Evolutionary conservation across 2,113 vertebrate genomes (phyloP).

Genomic region (Thomomys bottae): DNA sequence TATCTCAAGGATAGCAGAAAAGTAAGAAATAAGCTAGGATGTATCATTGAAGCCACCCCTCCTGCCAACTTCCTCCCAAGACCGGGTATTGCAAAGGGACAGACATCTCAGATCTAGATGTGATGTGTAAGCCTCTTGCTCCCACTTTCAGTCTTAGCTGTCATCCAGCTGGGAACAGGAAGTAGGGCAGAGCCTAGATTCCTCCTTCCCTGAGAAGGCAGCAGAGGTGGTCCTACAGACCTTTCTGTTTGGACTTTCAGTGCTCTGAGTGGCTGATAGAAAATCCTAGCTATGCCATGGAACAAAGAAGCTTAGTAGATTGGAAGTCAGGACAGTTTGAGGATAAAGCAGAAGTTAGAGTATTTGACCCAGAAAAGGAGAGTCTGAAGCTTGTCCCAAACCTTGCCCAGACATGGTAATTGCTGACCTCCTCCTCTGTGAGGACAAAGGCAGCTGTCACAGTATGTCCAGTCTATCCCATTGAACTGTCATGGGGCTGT

Average conservation of each 20-base stretch:
- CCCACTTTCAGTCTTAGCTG: neutral
- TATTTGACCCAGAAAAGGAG: neutral
- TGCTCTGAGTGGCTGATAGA: neutral
- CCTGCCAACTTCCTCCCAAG: neutral
- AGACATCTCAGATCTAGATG: neutral
- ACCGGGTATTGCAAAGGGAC: neutral
- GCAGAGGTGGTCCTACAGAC: neutral
- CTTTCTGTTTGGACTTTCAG: neutral
- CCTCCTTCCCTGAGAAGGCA: neutral
- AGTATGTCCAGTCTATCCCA: neutral
- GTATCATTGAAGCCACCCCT: neutral
- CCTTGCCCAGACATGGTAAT: neutral
- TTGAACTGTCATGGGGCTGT: too few relatives aligned
- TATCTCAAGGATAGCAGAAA: neutral
- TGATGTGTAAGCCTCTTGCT: neutral
- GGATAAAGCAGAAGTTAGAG: neutral
- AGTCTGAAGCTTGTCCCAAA: neutral
- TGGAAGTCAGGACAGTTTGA: neutral
- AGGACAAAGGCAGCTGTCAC: neutral
- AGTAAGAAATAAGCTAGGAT: neutral
- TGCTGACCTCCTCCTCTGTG: neutral
- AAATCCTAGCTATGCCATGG: neutral
- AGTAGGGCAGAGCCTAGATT: neutral
- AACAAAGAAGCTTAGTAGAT: neutral
- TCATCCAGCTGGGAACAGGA: neutral